phyloP scores from a whole-genome alignment of 2,888 invertebrate genomes.

The Sesamia inferens region DNA sequence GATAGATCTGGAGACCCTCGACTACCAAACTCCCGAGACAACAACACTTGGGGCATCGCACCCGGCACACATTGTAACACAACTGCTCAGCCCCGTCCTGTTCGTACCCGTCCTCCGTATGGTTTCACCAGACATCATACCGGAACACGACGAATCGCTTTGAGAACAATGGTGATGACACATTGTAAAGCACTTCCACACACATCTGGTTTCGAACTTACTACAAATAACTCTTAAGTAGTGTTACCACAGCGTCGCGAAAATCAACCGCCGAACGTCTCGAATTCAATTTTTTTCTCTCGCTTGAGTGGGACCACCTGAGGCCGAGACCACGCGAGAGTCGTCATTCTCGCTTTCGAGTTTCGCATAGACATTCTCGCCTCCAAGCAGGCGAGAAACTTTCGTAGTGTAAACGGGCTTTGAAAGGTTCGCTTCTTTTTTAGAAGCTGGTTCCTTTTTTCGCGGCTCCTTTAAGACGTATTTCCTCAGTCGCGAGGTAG shows the following conservation, averaged over 20 bases:
- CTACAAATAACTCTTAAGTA: not conserved
- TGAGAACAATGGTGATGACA: not conserved
- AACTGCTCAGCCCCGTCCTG: no score
- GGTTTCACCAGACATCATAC: no score
- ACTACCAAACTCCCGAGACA: no score
- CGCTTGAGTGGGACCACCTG: no score
- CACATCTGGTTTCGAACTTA: not conserved
- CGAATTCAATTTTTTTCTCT: not conserved
- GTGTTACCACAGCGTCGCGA: no score
- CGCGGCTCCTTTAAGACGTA: constrained; percentile 32
- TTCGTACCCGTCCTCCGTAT: no score
- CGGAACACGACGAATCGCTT: no score
- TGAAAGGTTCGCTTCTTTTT: not conserved
- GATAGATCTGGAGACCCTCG: no score
- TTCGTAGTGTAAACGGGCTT: not conserved
- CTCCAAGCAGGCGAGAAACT: not conserved
- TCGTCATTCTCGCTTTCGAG: no score
- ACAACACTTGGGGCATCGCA: no score
- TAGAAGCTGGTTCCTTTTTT: constrained; percentile 9
- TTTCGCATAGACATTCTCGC: not conserved
- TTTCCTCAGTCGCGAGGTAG: constrained; percentile 58
- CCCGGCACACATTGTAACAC: no score
- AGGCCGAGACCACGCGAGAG: no score
- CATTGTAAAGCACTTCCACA: not conserved
- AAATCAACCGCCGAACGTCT: not conserved